These are phyloP conservation scores for Alectura lathami DNA, from an alignment of 2,113 vertebrate species.

Conservation along the genomic window DNA sequence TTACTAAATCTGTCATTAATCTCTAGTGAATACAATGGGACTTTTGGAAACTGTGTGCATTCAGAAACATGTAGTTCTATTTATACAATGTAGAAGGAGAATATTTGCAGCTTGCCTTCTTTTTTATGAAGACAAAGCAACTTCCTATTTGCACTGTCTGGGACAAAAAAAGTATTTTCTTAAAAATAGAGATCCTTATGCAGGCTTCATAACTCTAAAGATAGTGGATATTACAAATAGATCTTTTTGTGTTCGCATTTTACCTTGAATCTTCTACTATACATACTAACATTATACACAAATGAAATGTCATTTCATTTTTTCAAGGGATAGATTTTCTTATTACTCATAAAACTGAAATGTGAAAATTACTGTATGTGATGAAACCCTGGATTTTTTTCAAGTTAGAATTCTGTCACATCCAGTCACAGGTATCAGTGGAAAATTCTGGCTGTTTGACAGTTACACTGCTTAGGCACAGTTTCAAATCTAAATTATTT, in stretches of 20 bases:
- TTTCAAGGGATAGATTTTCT: not conserved
- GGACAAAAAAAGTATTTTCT: not conserved
- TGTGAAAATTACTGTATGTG: not conserved
- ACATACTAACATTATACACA: not conserved
- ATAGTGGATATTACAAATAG: not conserved
- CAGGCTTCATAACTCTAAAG: not conserved
- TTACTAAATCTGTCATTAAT: conserved; percentile 61
- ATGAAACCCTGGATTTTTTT: not conserved
- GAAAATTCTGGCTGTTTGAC: not conserved
- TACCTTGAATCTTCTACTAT: not conserved
- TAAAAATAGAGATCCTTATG: not conserved
- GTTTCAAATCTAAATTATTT: not conserved
- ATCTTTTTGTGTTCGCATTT: not conserved
- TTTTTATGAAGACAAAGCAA: conserved; percentile 25
- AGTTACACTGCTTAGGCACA: not conserved
- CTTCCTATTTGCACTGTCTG: conserved; percentile 7
- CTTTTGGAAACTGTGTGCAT: conserved; percentile 32
- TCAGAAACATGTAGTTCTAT: conserved; percentile 62
- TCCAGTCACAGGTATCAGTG: not conserved
- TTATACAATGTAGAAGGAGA: conserved; percentile 15
- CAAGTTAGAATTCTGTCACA: not conserved
- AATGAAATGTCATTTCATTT: not conserved
- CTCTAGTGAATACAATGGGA: conserved; percentile 35
- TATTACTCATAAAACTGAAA: not conserved
- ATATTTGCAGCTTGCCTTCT: not conserved